Evolutionary conservation across 2,797 vertebrate genomes (phyloP).

Genomic region (Pseudomugil tenellus): DNA sequence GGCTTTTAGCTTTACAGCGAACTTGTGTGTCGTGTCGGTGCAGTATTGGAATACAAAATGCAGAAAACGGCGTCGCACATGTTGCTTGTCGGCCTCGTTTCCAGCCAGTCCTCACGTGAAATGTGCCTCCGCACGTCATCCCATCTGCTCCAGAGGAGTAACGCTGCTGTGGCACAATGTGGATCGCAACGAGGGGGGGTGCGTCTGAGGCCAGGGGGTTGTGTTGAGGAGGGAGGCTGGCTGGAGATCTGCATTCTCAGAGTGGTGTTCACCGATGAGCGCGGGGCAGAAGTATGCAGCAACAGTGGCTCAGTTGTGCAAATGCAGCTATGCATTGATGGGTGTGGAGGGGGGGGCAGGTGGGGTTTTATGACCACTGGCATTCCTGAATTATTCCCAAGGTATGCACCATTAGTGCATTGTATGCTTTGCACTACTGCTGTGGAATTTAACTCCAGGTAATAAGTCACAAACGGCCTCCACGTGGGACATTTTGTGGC

Average conservation of each 20-base stretch:
- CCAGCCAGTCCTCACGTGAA: constrained; percentile 31
- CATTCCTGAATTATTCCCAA: constrained; percentile 48
- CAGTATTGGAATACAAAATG: too few relatives aligned
- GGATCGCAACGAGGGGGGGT: constrained; percentile 18
- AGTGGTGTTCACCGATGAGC: constrained; percentile 67
- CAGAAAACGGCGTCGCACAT: too few relatives aligned
- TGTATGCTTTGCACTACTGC: not conserved
- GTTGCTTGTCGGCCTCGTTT: too few relatives aligned
- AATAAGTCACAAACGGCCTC: not conserved
- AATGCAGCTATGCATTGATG: constrained; percentile 40
- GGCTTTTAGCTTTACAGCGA: too few relatives aligned
- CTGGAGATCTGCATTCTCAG: constrained; percentile 30
- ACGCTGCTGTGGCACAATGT: constrained; percentile 54
- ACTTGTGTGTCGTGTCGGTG: too few relatives aligned
- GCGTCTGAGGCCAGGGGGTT: constrained; percentile 28
- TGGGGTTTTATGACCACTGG: constrained; percentile 35
- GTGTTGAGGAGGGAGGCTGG: constrained; percentile 21
- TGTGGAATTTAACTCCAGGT: constrained; percentile 22
- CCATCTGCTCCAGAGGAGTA: constrained; percentile 36
- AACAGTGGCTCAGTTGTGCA: constrained; percentile 53
- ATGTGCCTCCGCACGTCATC: constrained; percentile 47
- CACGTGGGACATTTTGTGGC: not conserved
- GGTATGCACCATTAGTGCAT: constrained; percentile 28
- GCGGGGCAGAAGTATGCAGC: constrained; percentile 48
- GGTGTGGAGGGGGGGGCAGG: constrained; percentile 20